Percentiles rank a stretch among this genome's conserved stretches.
These are phyloP conservation scores for Salticus scenicus DNA, from an alignment of 2,888 invertebrate species.

Conservation along the genomic window DNA sequence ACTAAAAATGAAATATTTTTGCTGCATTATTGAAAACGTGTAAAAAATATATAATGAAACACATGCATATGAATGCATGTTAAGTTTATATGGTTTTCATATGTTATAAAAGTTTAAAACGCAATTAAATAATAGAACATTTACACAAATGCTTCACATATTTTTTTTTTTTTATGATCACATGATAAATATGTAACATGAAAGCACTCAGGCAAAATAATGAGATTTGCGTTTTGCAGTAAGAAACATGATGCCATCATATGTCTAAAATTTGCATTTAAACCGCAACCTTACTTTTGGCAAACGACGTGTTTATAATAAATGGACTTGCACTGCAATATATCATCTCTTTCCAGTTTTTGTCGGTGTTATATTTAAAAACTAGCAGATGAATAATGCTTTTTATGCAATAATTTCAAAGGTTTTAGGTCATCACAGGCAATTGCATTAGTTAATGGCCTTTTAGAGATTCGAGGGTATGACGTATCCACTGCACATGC, in stretches of 20 bases:
- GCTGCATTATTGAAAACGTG: not conserved
- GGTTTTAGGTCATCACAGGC: not conserved
- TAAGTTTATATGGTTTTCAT: not conserved
- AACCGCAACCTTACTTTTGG: conserved; percentile 23
- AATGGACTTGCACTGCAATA: conserved; percentile 35
- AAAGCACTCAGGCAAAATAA: conserved; percentile 21
- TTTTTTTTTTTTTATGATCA: conserved; percentile 30
- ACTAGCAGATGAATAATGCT: conserved; percentile 25
- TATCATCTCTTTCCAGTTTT: conserved; percentile 25
- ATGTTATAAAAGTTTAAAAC: not conserved
- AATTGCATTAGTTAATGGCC: conserved; percentile 28
- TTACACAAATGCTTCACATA: not conserved
- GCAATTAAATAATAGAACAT: not conserved
- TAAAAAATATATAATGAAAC: not conserved
- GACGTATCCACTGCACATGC: conserved; percentile 64
- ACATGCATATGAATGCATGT: not conserved
- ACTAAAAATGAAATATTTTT: no score
- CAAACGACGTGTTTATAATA: conserved; percentile 20
- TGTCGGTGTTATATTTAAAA: conserved; percentile 26
- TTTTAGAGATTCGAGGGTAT: conserved; percentile 60
- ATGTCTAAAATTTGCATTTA: not conserved
- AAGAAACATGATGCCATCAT: conserved; percentile 26
- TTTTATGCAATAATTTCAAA: conserved; percentile 15
- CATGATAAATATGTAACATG: conserved; percentile 16
- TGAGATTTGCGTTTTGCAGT: conserved; percentile 34